Percentiles rank a stretch among this genome's conserved stretches.
phyloP scores from a whole-genome alignment of 2,888 invertebrate species.

The Mycogona germanica region DNA sequence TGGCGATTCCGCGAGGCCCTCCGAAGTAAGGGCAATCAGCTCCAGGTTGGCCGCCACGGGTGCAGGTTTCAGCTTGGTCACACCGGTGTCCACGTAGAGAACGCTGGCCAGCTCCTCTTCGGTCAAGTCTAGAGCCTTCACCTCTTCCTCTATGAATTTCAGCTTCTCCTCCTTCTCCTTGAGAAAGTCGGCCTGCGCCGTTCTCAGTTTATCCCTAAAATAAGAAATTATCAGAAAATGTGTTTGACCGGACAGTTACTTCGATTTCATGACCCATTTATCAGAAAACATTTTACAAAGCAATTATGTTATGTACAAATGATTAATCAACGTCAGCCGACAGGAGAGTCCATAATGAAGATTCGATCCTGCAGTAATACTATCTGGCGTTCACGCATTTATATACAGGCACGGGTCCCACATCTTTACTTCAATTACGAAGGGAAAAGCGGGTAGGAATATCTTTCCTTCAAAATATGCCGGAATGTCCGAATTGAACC shows the following conservation, averaged over 20 bases:
- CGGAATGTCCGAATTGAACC: not conserved
- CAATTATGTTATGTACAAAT: not conserved
- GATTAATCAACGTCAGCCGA: no score
- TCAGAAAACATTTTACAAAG: no score
- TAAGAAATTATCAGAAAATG: not conserved
- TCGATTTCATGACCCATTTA: no score
- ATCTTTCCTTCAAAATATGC: not conserved
- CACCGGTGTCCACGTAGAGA: not conserved
- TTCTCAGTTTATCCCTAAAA: constrained; percentile 43
- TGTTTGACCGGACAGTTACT: no score
- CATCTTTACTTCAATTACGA: no score
- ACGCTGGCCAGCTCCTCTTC: not conserved
- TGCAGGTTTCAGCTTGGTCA: not conserved
- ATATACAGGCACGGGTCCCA: no score
- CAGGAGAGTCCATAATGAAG: no score
- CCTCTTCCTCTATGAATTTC: constrained; percentile 59
- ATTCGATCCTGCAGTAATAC: no score
- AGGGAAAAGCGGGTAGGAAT: no score
- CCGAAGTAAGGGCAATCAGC: constrained; percentile 6
- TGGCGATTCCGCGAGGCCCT: no score
- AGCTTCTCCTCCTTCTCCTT: constrained; percentile 58
- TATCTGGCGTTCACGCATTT: no score
- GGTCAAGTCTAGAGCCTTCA: constrained; percentile 45
- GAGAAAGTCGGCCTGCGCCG: constrained; percentile 58
- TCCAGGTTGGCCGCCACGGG: constrained; percentile 4